These are phyloP conservation scores for Trididemnum miniatum DNA, from an alignment of 23 tunicate genomes.

Conservation along the genomic window DNA sequence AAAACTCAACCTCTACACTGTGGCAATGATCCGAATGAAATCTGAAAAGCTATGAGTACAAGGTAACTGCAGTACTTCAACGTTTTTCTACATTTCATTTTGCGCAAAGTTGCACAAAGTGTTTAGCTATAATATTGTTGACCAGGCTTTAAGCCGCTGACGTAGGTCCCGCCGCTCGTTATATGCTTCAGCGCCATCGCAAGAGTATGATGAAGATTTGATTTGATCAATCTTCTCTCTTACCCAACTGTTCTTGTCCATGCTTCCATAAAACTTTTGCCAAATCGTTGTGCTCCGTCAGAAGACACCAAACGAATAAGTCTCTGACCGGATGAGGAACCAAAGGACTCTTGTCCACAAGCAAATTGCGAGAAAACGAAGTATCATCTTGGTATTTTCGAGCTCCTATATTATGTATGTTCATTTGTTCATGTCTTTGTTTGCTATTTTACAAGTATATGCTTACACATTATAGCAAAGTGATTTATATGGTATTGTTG, in stretches of 20 bases:
- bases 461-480: neutral
- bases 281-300: constrained; percentile 10
- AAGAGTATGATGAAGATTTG: no score
- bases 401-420: neutral
- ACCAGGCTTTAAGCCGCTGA: neutral
- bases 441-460: neutral
- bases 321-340: constrained; percentile 29
- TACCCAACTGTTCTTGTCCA: constrained; percentile 14
- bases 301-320: constrained; percentile 19
- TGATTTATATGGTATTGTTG: neutral
- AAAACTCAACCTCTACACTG: no score
- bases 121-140: no score
- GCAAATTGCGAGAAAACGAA: neutral
- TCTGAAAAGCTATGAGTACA: no score
- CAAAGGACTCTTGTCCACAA: neutral
- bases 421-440: no score
- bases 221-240: no score
- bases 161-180: neutral
- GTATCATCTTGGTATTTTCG: neutral
- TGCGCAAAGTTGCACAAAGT: no score
- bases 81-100: no score
- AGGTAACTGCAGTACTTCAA: no score
- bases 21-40: no score
- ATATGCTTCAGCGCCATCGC: no score
- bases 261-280: constrained; percentile 31